A percentile compares a stretch with the other conserved stretches of the same genome.
Conservation (phyloP, 2,888 invertebrate species). For the Philopedon plagiatum region DNA sequence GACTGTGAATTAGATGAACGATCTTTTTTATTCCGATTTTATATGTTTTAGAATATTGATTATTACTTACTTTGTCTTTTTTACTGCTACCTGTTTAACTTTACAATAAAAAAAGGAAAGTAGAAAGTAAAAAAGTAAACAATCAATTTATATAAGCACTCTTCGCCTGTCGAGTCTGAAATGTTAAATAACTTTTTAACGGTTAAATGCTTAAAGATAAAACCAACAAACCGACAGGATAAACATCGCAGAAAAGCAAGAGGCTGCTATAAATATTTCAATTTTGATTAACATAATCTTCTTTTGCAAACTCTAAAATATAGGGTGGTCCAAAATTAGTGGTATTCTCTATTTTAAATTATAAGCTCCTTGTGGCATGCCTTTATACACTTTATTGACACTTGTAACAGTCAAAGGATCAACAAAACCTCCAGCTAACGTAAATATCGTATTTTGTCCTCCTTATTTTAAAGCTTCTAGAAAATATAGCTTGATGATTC, state of each 20-base stretch:
- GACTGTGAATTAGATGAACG: no score
- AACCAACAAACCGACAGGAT: not conserved
- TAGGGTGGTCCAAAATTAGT: not conserved
- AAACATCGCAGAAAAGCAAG: not conserved
- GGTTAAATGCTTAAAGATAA: not conserved
- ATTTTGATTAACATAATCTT: not conserved
- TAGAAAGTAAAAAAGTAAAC: not conserved
- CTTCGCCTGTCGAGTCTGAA: not conserved
- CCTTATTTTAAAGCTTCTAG: no score
- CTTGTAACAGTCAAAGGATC: no score
- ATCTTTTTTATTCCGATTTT: no score
- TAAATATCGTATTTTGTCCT: no score
- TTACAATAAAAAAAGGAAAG: not conserved
- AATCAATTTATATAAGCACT: conserved; percentile 5
- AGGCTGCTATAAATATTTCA: not conserved
- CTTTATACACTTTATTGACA: no score
- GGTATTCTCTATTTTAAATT: not conserved
- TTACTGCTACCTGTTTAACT: no score
- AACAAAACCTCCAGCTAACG: no score
- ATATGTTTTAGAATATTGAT: no score
- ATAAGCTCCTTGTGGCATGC: no score
- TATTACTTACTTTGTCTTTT: no score
- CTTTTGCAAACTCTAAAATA: not conserved
- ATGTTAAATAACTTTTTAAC: not conserved
- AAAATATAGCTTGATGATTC: no score